Conservation (phyloP, 1,140 invertebrate genomes). For the Leptoteleia sp. region DNA sequence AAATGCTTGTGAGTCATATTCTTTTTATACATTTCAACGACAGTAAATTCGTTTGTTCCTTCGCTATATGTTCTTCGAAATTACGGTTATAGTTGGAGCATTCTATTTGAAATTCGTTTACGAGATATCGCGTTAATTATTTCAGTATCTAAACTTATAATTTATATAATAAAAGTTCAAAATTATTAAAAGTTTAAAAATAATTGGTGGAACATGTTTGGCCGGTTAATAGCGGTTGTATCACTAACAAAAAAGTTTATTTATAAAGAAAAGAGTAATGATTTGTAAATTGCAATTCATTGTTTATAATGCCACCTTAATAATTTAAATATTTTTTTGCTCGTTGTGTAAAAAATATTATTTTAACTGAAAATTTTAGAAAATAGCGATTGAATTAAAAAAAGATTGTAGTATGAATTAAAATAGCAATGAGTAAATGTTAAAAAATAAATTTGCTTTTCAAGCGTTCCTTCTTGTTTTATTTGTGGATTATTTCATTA, state of each 20-base stretch:
- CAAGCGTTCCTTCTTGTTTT: no score
- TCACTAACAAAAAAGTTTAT: conserved; percentile 31
- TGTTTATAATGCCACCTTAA: conserved; percentile 1
- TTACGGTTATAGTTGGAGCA: conserved; percentile 27
- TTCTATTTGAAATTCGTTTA: conserved; percentile 30
- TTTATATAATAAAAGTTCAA: conserved; percentile 48
- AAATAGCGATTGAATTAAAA: no score
- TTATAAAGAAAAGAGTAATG: conserved; percentile 5
- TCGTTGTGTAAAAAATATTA: no score
- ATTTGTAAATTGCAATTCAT: conserved; percentile 8
- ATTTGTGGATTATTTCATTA: no score
- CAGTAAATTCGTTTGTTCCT: conserved; percentile 44
- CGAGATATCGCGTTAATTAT: conserved; percentile 30
- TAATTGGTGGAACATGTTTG: conserved; percentile 18
- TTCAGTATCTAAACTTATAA: conserved; percentile 37
- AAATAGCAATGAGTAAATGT: no score
- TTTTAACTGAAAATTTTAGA: no score
- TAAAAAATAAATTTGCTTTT: no score
- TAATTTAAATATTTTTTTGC: no score
- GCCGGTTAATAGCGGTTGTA: not conserved
- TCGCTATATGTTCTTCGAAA: conserved; percentile 16
- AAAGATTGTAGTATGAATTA: no score
- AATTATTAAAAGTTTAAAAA: conserved; percentile 30
- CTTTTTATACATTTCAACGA: conserved; percentile 56
- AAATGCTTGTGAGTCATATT: conserved; percentile 38